A percentile compares a stretch with the other conserved stretches of the same genome.
Evolutionary conservation across 2,113 vertebrate species (phyloP).

Genomic region (Sigmodon hispidus): DNA sequence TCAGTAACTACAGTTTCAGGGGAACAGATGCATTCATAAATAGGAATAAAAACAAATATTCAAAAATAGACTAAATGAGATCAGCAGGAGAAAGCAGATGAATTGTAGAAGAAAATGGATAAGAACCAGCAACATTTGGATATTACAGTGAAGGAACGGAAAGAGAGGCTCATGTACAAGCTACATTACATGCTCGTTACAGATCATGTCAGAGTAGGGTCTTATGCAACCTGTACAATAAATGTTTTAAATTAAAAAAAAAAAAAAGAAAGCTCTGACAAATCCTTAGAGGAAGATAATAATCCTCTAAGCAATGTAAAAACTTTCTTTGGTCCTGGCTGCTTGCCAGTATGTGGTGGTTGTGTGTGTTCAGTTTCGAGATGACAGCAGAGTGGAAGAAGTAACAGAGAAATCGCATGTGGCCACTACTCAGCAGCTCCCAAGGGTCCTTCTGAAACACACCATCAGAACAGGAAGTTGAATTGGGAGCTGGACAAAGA

Average conservation of each 20-base stretch:
- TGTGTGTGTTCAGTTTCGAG: not conserved
- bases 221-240: not conserved
- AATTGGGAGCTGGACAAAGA: not conserved
- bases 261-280: not conserved
- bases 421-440: not conserved
- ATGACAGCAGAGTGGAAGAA: not conserved
- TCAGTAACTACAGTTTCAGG: not conserved
- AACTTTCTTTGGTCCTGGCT: too few species aligned
- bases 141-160: not conserved
- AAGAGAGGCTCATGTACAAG: not conserved
- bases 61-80: not conserved
- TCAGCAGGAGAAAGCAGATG: not conserved
- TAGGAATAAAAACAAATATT: not conserved
- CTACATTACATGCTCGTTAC: too few species aligned
- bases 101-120: not conserved
- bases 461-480: not conserved
- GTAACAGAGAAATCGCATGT: not conserved
- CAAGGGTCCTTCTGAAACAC: not conserved
- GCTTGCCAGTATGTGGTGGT: too few species aligned
- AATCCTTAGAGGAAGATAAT: not conserved
- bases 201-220: not conserved
- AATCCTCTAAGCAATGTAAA: not conserved
- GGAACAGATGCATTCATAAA: not conserved
- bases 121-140: not conserved
- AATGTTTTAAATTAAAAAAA: not conserved